These are phyloP conservation scores for Sternarchorhynchus goeldii DNA, from an alignment of 2,797 vertebrate species.

Conservation along the genomic window DNA sequence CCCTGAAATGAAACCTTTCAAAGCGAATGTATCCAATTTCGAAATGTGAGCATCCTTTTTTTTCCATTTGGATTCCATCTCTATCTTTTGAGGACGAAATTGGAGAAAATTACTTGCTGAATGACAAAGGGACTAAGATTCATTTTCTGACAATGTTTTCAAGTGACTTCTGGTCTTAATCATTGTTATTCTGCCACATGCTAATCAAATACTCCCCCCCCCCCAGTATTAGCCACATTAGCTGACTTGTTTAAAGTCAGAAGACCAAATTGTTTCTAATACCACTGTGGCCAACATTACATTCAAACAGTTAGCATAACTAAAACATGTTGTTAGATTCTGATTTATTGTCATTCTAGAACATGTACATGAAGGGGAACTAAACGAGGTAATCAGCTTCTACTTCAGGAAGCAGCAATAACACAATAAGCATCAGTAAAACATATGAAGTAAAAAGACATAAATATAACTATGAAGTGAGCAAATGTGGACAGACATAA, in stretches of 20 bases:
- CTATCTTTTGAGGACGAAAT: slow-evolving; percentile 31
- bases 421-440: too few relatives aligned
- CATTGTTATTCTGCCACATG: slow-evolving; percentile 15
- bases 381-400: too few relatives aligned
- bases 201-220: neutral
- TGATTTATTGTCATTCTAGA: too few relatives aligned
- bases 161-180: slow-evolving; percentile 19
- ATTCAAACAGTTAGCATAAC: too few relatives aligned
- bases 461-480: too few relatives aligned
- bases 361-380: too few relatives aligned
- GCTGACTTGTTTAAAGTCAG: neutral
- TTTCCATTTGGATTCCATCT: slow-evolving; percentile 35
- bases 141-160: slow-evolving; percentile 28
- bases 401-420: too few relatives aligned
- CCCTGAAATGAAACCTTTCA: slow-evolving; percentile 51
- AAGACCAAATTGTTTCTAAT: neutral
- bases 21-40: slow-evolving; percentile 50
- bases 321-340: too few relatives aligned
- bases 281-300: too few relatives aligned
- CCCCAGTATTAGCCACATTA: neutral
- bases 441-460: too few relatives aligned
- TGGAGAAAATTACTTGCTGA: slow-evolving; percentile 30
- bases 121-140: slow-evolving; percentile 44
- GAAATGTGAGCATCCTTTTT: slow-evolving; percentile 43
- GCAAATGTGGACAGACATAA: too few relatives aligned